Evolutionary conservation across 2,797 vertebrate genomes (phyloP).

Genomic region (Microhierax caerulescens): DNA sequence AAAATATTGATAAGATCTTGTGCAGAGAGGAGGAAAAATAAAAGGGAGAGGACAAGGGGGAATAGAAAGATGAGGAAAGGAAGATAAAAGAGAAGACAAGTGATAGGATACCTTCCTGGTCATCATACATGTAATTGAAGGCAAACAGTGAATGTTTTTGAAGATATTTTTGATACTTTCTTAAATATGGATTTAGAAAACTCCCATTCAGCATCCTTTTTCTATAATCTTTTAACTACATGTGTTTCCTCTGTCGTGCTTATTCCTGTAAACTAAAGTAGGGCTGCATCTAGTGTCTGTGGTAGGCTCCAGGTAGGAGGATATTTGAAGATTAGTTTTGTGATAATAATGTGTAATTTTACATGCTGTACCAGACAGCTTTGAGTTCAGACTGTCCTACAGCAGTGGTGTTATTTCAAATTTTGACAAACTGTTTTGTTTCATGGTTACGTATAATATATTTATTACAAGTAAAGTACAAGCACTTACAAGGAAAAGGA

Average conservation of each 20-base stretch:
- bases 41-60: background rate
- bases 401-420: background rate
- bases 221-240: background rate
- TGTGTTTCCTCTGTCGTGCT: background rate
- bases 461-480: background rate
- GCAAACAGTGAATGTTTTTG: background rate
- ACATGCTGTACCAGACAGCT: background rate
- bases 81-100: background rate
- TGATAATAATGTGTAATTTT: background rate
- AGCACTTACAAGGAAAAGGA: background rate
- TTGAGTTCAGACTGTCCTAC: background rate
- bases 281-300: background rate
- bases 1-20: background rate
- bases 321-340: background rate
- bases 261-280: background rate
- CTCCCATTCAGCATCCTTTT: background rate
- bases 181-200: background rate
- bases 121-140: background rate
- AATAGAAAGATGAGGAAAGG: background rate
- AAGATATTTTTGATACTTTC: background rate
- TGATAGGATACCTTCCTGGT: background rate
- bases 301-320: background rate
- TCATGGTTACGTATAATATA: background rate
- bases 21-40: background rate
- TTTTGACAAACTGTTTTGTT: background rate